Percentiles rank a stretch among this genome's conserved stretches.
phyloP scores from a whole-genome alignment of 2,797 vertebrate genomes.

The Lacerta viridis region DNA sequence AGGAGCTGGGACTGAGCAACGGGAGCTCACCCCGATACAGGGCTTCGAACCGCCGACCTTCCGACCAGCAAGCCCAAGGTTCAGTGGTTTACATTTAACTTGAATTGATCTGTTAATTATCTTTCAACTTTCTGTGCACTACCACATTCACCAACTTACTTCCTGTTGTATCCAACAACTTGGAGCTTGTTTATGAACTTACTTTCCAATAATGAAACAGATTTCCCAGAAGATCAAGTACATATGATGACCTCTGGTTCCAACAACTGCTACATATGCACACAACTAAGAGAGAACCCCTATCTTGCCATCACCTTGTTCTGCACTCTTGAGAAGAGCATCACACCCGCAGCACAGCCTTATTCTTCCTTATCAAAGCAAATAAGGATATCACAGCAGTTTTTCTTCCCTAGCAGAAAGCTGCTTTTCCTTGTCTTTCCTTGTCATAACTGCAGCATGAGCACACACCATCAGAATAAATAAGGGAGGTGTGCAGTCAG shows the following conservation, averaged over 20 bases:
- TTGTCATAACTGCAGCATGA: neutral
- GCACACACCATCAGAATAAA: neutral
- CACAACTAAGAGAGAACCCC: neutral
- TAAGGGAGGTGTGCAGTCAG: neutral
- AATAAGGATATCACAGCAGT: neutral
- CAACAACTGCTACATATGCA: too few species aligned
- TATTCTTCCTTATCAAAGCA: neutral
- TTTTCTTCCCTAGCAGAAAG: neutral
- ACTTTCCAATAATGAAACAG: neutral
- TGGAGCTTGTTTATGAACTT: neutral
- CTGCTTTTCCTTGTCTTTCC: neutral
- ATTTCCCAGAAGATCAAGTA: neutral
- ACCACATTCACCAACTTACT: neutral
- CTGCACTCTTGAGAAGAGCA: neutral
- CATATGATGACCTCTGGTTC: neutral
- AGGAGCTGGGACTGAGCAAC: too few species aligned
- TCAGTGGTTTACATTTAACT: too few species aligned
- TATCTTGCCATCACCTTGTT: neutral
- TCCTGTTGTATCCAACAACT: neutral
- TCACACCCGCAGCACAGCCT: neutral
- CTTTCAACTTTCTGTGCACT: neutral
- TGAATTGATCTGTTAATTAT: neutral
- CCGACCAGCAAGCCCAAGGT: too few species aligned
- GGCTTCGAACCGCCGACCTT: too few species aligned
- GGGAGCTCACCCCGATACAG: too few species aligned